phyloP scores from a whole-genome alignment of 2,113 vertebrate genomes.

The Todiramphus chloris region DNA sequence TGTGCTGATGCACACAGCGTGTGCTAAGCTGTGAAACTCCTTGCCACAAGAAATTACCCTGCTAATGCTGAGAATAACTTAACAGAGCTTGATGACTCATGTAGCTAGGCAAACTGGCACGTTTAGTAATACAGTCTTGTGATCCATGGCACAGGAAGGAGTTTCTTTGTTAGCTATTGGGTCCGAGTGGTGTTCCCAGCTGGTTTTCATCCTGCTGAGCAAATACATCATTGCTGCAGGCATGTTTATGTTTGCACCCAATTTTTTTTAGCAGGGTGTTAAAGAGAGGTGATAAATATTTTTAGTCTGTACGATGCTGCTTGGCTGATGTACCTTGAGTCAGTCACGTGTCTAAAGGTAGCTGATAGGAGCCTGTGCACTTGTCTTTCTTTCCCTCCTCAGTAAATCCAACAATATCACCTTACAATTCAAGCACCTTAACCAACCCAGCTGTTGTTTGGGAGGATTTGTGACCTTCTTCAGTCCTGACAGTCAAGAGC shows the following conservation, averaged over 20 bases:
- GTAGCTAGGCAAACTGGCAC: neutral
- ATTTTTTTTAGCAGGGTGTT: neutral
- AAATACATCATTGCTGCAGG: neutral
- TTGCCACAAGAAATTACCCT: neutral
- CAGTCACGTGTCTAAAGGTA: neutral
- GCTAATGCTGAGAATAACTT: neutral
- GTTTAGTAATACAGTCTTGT: neutral
- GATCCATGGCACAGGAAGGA: neutral
- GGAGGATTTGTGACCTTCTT: neutral
- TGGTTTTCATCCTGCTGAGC: neutral
- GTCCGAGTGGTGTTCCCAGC: neutral
- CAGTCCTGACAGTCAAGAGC: neutral
- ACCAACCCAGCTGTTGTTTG: neutral
- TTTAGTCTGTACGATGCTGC: neutral
- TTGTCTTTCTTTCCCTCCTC: neutral
- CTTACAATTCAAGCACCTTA: neutral
- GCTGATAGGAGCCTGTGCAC: neutral
- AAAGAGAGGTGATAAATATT: neutral
- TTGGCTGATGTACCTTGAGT: neutral
- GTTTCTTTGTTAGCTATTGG: neutral
- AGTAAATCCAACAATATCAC: neutral
- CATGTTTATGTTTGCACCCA: neutral
- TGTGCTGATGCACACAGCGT: neutral
- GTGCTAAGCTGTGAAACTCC: neutral
- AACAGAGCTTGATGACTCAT: neutral